Conservation (phyloP, 2,797 vertebrate genomes). For the Amblyopsis hoosieri region DNA sequence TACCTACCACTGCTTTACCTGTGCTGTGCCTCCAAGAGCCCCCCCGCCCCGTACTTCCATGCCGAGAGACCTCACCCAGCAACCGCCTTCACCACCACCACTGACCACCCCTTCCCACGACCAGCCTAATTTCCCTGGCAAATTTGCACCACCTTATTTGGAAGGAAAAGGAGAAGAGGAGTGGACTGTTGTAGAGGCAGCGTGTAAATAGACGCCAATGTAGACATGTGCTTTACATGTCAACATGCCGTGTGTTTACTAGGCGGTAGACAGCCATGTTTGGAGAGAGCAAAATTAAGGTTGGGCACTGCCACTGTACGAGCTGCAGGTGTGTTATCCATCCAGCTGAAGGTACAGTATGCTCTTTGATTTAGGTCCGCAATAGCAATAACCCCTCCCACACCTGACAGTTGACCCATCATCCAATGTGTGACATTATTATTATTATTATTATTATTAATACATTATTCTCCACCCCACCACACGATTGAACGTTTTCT, state of each 20-base stretch:
- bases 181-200: not conserved
- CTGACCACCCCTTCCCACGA: not conserved
- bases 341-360: slow-evolving; percentile 10
- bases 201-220: not conserved
- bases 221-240: slow-evolving; percentile 13
- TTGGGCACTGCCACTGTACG: not conserved
- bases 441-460: too few species aligned
- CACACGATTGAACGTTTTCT: too few species aligned
- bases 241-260: slow-evolving; percentile 5
- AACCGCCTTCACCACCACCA: too few species aligned
- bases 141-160: not conserved
- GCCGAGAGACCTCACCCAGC: too few species aligned
- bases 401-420: too few species aligned
- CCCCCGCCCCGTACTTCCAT: too few species aligned
- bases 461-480: too few species aligned
- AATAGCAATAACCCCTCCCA: too few species aligned
- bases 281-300: not conserved
- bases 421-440: too few species aligned
- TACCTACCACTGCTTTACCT: not conserved
- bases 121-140: not conserved
- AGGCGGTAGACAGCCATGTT: too few species aligned
- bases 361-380: not conserved
- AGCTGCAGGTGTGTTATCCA: slow-evolving; percentile 12
- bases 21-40: not conserved
- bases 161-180: not conserved